Evolutionary conservation across 1,140 invertebrate genomes (phyloP).

Genomic region (Heliconius melpomene): DNA sequence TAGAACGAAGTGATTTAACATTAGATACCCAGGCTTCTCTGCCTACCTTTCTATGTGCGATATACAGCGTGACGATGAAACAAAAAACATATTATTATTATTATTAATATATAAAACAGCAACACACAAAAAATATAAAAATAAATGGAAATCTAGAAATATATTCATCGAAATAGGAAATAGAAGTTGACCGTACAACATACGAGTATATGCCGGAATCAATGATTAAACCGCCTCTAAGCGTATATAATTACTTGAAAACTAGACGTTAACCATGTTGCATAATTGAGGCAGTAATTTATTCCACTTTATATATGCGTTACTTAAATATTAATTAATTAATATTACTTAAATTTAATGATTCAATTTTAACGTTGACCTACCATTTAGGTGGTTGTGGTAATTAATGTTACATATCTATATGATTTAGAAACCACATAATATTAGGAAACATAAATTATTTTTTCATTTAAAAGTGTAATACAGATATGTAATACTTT

Average conservation of each 20-base stretch:
- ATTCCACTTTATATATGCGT: neutral
- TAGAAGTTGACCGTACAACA: neutral
- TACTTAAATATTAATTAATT: too few species aligned
- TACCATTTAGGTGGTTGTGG: neutral
- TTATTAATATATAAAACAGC: neutral
- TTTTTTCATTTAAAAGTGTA: neutral
- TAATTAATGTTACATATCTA: neutral
- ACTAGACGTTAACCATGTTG: constrained; percentile 5
- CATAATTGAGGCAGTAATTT: neutral
- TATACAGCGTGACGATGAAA: neutral
- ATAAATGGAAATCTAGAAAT: neutral
- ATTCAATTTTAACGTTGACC: neutral
- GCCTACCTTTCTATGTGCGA: too few species aligned
- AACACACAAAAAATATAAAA: neutral
- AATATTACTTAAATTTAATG: constrained; percentile 4
- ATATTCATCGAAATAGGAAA: neutral
- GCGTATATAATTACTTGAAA: constrained; percentile 10
- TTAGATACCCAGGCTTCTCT: too few species aligned
- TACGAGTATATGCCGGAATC: neutral
- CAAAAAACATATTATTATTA: neutral
- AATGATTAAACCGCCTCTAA: constrained; percentile 11
- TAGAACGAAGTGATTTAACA: too few species aligned
- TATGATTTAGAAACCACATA: neutral
- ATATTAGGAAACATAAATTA: neutral
- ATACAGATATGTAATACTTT: too few species aligned